Evolutionary conservation across 2,113 vertebrate species (phyloP).

Genomic region (Salvelinus fontinalis): DNA sequence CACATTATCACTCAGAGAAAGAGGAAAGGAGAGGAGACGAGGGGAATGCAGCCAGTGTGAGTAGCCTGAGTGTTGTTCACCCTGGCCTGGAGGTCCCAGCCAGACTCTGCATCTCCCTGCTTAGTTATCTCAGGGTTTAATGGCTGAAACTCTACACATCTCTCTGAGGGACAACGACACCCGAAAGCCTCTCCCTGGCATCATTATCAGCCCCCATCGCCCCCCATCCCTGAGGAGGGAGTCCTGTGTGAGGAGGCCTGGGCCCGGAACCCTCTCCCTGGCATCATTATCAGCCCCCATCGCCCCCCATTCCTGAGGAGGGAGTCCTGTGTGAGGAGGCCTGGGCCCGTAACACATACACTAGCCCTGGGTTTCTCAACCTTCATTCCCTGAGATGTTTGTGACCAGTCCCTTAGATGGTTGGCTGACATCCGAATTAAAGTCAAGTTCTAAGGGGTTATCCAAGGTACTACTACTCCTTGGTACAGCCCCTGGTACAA

Average conservation of each 20-base stretch:
- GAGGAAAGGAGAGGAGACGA: too few relatives aligned
- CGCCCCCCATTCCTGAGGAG: background rate
- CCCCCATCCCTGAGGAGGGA: background rate
- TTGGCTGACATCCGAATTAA: background rate
- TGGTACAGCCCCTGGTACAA: too few relatives aligned
- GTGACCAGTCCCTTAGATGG: background rate
- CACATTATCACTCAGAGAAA: background rate
- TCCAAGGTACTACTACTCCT: background rate
- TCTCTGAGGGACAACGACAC: conserved; percentile 25
- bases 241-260: conserved; percentile 10
- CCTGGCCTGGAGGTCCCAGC: background rate
- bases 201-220: background rate
- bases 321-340: conserved; percentile 9
- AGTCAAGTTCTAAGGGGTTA: background rate
- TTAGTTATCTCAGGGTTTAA: conserved; percentile 33
- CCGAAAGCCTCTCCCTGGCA: conserved; percentile 8
- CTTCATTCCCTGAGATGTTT: too few relatives aligned
- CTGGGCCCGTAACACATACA: conserved; percentile 34
- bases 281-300: background rate
- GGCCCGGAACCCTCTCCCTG: conserved; percentile 23
- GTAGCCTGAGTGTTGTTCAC: conserved; percentile 21
- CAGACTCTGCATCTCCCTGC: conserved; percentile 20
- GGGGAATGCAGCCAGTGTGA: too few relatives aligned
- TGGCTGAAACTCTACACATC: conserved; percentile 30
- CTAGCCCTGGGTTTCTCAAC: conserved; percentile 29